Base-by-base conservation (phyloP, 1,140 invertebrate genomes). In the Drosophila parvula region DNA sequence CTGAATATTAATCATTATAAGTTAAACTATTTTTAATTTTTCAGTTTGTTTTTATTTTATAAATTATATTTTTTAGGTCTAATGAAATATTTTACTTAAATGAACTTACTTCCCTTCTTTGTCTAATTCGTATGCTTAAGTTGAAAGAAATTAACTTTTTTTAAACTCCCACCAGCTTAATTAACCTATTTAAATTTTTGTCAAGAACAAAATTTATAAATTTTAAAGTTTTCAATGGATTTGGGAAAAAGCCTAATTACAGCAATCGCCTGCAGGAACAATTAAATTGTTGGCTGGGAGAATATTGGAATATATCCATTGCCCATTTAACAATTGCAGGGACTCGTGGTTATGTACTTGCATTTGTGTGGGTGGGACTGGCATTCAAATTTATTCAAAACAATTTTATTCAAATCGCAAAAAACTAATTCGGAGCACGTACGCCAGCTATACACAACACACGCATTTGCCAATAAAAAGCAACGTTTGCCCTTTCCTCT, bases 361-460 rank as follows among this genome's bases (percentile, higher is more conserved):
- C 44, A 32, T 18, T 41, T 57, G 27, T 41, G 34, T 30, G 32
- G n/a, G 34, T 48, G 47, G 48, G 67, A 67, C 57, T 82, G 76
- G 79, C 71, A 82, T 77, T 88, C 83, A 82, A 86, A 86, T 86
- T 86, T 86, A 88, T 86, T 86, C 82, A 86, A 86, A 86, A 86
- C 82, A 86, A 86, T 88, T 86, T 82, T 82, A 88, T 86, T 82
- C 82, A 86, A 86, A 86, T 86, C 82, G 83, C 82, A 86, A 86
- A 86, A 88, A 86, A 86, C 82, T 86, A 86, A 86, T 86, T 86
- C 82, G 82, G 55, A 69, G 82, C 82, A 86, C 82, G 82, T 86
- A 86, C 82, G 47, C 22, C 45, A 30, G 34, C 56, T 58, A 22
- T 22, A 68, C 64, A 74, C 14, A 48, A 30, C 10, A 76, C 71